A percentile compares a stretch with the other conserved stretches of the same genome.
Evolutionary conservation across 2,113 vertebrate genomes (phyloP).

Genomic region (Ctenomys sociabilis): DNA sequence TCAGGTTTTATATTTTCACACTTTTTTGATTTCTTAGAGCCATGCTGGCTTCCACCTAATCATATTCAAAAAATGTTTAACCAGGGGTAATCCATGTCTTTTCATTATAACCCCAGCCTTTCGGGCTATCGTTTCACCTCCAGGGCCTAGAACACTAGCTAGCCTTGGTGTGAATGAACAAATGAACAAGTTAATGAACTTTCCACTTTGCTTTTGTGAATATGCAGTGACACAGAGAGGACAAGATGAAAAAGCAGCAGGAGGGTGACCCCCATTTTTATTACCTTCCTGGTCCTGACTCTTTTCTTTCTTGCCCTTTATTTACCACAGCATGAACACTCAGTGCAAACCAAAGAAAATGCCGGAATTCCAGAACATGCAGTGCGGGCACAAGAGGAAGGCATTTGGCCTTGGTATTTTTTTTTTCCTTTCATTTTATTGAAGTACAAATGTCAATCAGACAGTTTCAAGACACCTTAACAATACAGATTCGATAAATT

Average conservation of each 20-base stretch:
- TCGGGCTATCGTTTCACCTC: not conserved
- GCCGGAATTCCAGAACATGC: not conserved
- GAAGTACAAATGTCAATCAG: too few species aligned
- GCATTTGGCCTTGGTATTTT: conserved; percentile 57
- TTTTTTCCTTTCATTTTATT: too few species aligned
- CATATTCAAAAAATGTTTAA: not conserved
- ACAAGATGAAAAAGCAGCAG: not conserved
- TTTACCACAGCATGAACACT: not conserved
- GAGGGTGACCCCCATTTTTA: not conserved
- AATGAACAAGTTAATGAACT: not conserved
- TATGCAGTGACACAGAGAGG: not conserved
- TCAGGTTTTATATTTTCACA: not conserved
- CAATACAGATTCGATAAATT: too few species aligned
- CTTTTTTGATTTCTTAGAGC: not conserved
- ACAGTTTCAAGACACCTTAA: too few species aligned
- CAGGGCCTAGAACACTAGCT: not conserved
- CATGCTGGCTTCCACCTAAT: not conserved
- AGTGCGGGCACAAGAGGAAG: not conserved
- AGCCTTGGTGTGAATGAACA: not conserved
- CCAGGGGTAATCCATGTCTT: not conserved
- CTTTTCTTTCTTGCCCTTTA: not conserved
- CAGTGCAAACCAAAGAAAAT: not conserved
- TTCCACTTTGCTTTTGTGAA: not conserved
- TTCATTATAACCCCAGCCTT: not conserved
- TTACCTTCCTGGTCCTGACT: not conserved